A percentile compares a stretch with the other conserved stretches of the same genome.
phyloP scores from a whole-genome alignment of 2,113 vertebrate species.

The Myanophis thanlyinensis region DNA sequence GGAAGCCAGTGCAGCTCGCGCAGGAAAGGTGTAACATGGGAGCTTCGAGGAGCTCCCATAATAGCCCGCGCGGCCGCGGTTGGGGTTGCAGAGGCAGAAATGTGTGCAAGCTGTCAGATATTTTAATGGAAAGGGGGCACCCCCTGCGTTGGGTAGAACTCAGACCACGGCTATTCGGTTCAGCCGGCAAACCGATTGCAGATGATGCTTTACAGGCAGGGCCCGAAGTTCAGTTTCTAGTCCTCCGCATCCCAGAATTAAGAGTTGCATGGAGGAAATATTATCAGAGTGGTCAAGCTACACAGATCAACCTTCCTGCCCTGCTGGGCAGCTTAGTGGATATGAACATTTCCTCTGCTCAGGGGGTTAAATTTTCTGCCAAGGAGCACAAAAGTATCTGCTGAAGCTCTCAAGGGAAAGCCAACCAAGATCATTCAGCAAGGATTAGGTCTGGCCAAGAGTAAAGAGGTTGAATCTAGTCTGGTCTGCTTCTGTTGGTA shows the following conservation, averaged over 20 bases:
- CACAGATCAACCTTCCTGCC: background rate
- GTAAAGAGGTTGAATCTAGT: background rate
- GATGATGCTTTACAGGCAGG: background rate
- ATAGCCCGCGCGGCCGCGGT: too few species aligned
- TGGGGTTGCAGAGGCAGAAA: background rate
- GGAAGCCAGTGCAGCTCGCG: too few species aligned
- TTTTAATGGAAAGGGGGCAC: background rate
- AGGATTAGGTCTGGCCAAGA: background rate
- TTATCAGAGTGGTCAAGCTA: too few species aligned
- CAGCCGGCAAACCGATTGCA: background rate
- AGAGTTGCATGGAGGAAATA: too few species aligned
- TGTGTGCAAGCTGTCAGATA: background rate
- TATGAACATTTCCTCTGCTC: background rate
- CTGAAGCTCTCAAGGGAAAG: background rate
- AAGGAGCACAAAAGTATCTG: background rate
- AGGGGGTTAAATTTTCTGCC: background rate
- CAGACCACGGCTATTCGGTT: background rate
- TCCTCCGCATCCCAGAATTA: background rate
- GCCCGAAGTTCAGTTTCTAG: background rate
- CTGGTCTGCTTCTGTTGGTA: background rate
- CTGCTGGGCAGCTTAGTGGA: background rate
- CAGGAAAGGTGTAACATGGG: too few species aligned
- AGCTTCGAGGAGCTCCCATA: too few species aligned
- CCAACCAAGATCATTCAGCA: background rate
- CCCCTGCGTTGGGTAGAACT: background rate